These are phyloP conservation scores for Formicarius rufipectus DNA, from an alignment of 2,113 vertebrate species.

Conservation along the genomic window DNA sequence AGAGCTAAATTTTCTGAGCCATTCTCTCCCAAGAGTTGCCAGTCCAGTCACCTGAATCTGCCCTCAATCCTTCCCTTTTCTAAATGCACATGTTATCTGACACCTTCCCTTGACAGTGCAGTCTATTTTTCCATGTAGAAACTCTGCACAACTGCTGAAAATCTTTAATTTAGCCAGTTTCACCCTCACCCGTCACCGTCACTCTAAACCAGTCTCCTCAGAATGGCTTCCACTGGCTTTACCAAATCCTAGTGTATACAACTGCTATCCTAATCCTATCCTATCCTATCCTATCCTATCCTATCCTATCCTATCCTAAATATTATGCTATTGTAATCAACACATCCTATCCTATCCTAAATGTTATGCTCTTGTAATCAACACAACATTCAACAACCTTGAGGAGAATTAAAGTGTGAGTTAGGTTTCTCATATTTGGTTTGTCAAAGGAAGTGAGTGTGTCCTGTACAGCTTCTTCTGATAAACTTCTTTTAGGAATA, in stretches of 20 bases:
- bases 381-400: background rate
- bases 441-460: background rate
- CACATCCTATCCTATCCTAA: background rate
- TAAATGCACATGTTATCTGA: background rate
- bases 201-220: background rate
- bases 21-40: background rate
- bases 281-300: background rate
- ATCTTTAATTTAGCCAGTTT: background rate
- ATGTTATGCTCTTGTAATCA: background rate
- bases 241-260: background rate
- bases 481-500: background rate
- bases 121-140: background rate
- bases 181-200: background rate
- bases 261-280: too few relatives aligned
- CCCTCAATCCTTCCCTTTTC: background rate
- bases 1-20: background rate
- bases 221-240: background rate
- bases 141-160: background rate
- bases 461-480: background rate
- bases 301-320: background rate
- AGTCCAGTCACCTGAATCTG: background rate
- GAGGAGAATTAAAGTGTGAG: background rate
- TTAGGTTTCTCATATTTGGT: background rate
- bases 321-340: background rate
- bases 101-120: background rate